phyloP scores from a whole-genome alignment of 2,113 vertebrate genomes.

The Pygoscelis adeliae region DNA sequence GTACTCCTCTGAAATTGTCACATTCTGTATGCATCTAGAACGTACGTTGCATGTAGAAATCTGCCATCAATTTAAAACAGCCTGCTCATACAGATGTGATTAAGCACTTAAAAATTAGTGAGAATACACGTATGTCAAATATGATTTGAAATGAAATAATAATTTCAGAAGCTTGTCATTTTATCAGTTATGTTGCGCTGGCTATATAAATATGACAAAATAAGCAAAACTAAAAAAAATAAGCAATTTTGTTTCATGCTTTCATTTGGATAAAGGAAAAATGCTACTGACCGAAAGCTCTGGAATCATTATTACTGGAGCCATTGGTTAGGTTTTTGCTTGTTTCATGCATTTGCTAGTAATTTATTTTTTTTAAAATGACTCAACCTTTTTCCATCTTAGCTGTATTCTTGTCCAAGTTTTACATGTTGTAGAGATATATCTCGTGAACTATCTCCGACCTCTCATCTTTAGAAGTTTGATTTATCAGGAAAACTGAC shows the following conservation, averaged over 20 bases:
- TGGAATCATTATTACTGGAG: not conserved
- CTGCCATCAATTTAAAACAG: not conserved
- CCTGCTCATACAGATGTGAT: not conserved
- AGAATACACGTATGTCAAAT: not conserved
- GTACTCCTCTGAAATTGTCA: not conserved
- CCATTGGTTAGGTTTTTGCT: not conserved
- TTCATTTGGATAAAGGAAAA: not conserved
- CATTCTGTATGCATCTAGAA: rapidly evolving
- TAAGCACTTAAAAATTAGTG: not conserved
- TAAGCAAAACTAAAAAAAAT: not conserved
- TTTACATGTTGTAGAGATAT: not conserved
- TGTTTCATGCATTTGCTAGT: not conserved
- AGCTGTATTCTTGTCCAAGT: not conserved
- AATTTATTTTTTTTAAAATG: not conserved
- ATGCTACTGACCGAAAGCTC: not conserved
- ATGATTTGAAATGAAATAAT: not conserved
- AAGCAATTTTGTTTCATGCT: not conserved
- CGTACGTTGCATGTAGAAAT: not conserved
- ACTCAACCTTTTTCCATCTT: not conserved
- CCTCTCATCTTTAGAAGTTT: not conserved
- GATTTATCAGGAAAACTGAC: not conserved
- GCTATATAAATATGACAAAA: not conserved
- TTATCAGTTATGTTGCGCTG: not conserved
- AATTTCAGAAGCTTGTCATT: not conserved
- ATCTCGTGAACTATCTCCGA: not conserved